phyloP scores from a whole-genome alignment of 2,113 vertebrate species.

The Oncorhynchus clarkii region DNA sequence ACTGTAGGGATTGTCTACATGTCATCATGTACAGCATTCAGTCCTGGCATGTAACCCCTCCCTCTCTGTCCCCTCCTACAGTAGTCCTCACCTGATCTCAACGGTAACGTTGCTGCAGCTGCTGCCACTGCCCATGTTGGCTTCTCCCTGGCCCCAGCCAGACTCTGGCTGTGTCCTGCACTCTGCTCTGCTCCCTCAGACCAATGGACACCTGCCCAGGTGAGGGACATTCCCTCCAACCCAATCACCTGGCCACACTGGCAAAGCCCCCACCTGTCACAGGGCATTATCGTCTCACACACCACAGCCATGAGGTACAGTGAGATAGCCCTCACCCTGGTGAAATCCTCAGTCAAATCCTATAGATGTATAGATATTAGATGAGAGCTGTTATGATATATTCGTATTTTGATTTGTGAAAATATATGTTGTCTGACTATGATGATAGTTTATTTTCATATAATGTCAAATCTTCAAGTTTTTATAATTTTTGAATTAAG shows the following conservation, averaged over 20 bases:
- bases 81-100: slow-evolving; percentile 36
- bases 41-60: not conserved
- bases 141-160: slow-evolving; percentile 30
- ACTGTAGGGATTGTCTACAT: not conserved
- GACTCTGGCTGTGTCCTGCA: slow-evolving; percentile 27
- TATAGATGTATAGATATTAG: slow-evolving; percentile 22
- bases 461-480: not conserved
- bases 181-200: slow-evolving; percentile 18
- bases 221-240: slow-evolving; percentile 46
- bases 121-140: slow-evolving; percentile 67
- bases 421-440: not conserved
- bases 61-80: not conserved
- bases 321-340: slow-evolving; percentile 30
- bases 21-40: not conserved
- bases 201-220: slow-evolving; percentile 49
- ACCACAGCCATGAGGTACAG: slow-evolving; percentile 26
- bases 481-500: not conserved
- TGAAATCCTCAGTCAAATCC: slow-evolving; percentile 51
- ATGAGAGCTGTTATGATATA: not conserved
- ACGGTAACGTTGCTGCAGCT: slow-evolving; percentile 51
- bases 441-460: not conserved
- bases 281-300: slow-evolving; percentile 47
- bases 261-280: slow-evolving; percentile 47
- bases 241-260: slow-evolving; percentile 29
- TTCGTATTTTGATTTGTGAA: not conserved